These are phyloP conservation scores for Belgica antarctica DNA, from an alignment of 2,888 invertebrate species.

Conservation along the genomic window DNA sequence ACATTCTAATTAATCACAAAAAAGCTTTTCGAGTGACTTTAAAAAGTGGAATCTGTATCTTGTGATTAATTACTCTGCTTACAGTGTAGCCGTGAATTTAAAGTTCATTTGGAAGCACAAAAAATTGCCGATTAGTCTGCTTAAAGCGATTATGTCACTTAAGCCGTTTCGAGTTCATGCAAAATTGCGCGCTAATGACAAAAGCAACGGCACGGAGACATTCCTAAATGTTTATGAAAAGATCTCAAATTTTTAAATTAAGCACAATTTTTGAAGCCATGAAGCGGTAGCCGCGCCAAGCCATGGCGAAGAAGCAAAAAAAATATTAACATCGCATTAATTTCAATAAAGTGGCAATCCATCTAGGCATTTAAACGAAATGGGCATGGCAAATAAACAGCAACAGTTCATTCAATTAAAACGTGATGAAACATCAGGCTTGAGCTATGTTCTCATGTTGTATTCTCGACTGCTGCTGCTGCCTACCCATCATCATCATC, in stretches of 20 bases:
- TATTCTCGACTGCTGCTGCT: neutral
- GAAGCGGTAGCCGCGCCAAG: slow-evolving; percentile 5
- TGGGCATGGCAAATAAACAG: slow-evolving; percentile 36
- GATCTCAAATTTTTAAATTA: neutral
- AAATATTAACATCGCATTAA: slow-evolving; percentile 29
- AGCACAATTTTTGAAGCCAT: neutral
- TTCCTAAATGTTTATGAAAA: slow-evolving; percentile 13
- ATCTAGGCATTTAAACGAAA: slow-evolving; percentile 20
- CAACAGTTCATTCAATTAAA: slow-evolving; percentile 33
- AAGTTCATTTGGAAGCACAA: neutral
- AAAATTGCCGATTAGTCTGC: neutral
- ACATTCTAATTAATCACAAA: slow-evolving; percentile 19
- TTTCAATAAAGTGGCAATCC: slow-evolving; percentile 41
- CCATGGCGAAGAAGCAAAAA: neutral
- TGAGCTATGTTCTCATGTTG: slow-evolving; percentile 12
- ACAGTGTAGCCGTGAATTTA: slow-evolving; percentile 8
- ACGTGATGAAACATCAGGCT: slow-evolving; percentile 34
- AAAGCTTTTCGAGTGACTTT: neutral
- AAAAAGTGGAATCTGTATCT: neutral
- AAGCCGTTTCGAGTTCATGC: neutral
- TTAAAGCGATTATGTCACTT: slow-evolving; percentile 35
- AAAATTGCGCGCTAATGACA: slow-evolving; percentile 4
- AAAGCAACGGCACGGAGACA: neutral
- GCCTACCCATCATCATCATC: slow-evolving; percentile 7
- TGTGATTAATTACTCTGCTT: neutral